These are phyloP conservation scores for Tamandua tetradactyla DNA, from an alignment of 2,797 vertebrate genomes.

Conservation along the genomic window DNA sequence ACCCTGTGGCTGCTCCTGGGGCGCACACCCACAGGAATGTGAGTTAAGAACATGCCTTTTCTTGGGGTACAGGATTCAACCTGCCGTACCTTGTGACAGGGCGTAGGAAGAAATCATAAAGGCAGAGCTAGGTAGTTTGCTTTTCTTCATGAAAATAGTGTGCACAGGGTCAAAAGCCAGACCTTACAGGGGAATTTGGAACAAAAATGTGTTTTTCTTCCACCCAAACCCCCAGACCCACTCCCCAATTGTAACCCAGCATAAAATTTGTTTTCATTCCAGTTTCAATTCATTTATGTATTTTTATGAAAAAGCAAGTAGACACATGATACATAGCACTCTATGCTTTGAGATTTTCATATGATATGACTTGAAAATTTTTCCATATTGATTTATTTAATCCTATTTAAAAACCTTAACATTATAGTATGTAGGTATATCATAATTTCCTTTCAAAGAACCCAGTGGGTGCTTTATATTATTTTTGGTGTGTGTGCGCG, in stretches of 20 bases:
- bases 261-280: neutral
- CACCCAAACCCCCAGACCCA: neutral
- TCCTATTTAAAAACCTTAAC: neutral
- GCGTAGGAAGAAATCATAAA: conserved; percentile 22
- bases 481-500: neutral
- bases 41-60: no score
- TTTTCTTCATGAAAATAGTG: conserved; percentile 36
- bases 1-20: no score
- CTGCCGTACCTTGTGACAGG: neutral
- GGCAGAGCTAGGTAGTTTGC: neutral
- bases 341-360: conserved; percentile 21
- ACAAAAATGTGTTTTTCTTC: conserved; percentile 6
- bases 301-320: conserved; percentile 49
- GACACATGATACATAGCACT: neutral
- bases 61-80: no score
- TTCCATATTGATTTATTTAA: conserved; percentile 10
- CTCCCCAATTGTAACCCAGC: neutral
- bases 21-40: no score
- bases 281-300: neutral
- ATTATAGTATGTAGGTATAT: neutral
- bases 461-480: neutral
- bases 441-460: conserved; percentile 3
- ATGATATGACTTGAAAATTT: conserved; percentile 7
- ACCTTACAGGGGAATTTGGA: neutral
- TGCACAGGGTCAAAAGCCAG: neutral